Base-by-base conservation (phyloP, 2,888 invertebrate genomes). In the Pyrgus malvae region DNA sequence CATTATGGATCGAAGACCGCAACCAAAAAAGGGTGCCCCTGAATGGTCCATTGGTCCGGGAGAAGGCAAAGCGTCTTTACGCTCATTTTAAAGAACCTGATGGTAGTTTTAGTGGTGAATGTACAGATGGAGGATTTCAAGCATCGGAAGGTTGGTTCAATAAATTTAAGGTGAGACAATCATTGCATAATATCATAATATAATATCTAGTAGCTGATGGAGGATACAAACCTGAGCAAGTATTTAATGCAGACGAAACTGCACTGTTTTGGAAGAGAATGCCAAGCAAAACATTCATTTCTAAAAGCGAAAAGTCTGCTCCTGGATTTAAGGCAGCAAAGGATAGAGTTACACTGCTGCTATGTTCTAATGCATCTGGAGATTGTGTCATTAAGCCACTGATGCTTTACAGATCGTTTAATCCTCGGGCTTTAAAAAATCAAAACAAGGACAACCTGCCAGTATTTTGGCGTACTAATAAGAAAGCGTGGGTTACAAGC, bases 391-490 rank as follows among this genome's bases (percentile, higher is more conserved):
- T 57, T 56, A 63, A 59, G 11, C 59, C 61, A 55, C 50, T 61
- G 37, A 62, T 63, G 61, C 49, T 63, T 62, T 61, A 62, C 42
- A 61, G 54, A 60, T 64, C 58, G 27, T 49, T 60, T 23, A 63
- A 58, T 60, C 57, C 64, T 58, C 61, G 55, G 8, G 55, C 57
- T 31, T 61, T 61, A 51, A 61, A 59, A 63, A 58, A 61, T 46
- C 50, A 59, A 57, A 59, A 62, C 56, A 61, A 62, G 27, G 56
- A 56, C 56, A 29, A 54, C 50, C 51, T 62, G 48, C 60, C 62
- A 60, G 63, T 65, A 54, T 59, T 64, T 62, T 68, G 68, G 66
- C 60, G 58, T 60, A 55, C 63, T 58, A 66, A 68, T 61, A 59
- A 62, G 55, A 65, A 65, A 65, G 61, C 65, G 45, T 66, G 60